Evolutionary conservation across 2,113 vertebrate species (phyloP).

Genomic region (Xiphias gladius): DNA sequence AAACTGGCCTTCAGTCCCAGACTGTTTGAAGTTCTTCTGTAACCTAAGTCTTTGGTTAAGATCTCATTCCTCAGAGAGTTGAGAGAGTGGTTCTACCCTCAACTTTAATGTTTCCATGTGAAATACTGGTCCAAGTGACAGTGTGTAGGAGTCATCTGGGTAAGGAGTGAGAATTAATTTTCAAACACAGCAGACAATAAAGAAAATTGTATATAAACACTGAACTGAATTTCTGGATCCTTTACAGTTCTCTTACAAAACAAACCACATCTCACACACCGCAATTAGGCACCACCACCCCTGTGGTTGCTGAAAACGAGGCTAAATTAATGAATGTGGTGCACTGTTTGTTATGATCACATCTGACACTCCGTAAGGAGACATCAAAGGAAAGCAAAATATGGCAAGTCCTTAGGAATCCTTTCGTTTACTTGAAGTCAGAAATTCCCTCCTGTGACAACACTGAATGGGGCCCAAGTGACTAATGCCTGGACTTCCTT

Average conservation of each 20-base stretch:
- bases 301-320: constrained; percentile 58
- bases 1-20: constrained; percentile 41
- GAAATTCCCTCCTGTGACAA: constrained; percentile 60
- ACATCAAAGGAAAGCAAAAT: constrained; percentile 54
- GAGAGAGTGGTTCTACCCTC: neutral
- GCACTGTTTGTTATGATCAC: constrained; percentile 55
- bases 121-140: constrained; percentile 22
- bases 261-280: constrained; percentile 47
- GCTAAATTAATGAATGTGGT: constrained; percentile 51
- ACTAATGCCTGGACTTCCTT: constrained; percentile 71
- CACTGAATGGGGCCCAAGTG: constrained; percentile 28
- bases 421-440: constrained; percentile 52
- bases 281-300: constrained; percentile 49
- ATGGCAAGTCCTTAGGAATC: constrained; percentile 46
- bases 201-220: constrained; percentile 35
- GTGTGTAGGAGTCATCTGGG: constrained; percentile 36
- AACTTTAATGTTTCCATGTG: constrained; percentile 54
- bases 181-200: constrained; percentile 55
- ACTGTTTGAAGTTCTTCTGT: constrained; percentile 55
- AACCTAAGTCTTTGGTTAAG: constrained; percentile 47
- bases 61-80: constrained; percentile 31
- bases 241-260: constrained; percentile 35
- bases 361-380: constrained; percentile 47
- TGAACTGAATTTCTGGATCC: constrained; percentile 41
- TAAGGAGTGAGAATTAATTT: constrained; percentile 30